Evolutionary conservation across 2,797 vertebrate genomes (phyloP).

Genomic region (Acanthopagrus latus): DNA sequence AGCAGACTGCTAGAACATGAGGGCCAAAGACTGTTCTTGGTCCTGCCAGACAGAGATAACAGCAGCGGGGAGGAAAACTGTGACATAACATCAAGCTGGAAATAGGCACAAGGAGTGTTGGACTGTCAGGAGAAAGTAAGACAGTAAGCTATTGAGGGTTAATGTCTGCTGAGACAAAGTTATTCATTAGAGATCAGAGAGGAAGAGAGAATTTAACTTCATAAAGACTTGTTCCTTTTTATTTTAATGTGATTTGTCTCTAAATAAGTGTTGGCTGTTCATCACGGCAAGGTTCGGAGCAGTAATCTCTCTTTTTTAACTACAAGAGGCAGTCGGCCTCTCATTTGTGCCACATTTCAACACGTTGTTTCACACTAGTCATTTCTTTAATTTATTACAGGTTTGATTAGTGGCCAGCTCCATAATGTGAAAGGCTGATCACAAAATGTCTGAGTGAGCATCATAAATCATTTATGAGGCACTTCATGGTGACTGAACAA

Average conservation of each 20-base stretch:
- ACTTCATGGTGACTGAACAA: neutral
- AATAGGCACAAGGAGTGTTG: conserved; percentile 21
- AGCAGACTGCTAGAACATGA: conserved; percentile 7
- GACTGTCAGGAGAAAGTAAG: neutral
- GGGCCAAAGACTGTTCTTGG: conserved; percentile 45
- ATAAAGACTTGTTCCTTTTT: neutral
- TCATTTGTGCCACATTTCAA: neutral
- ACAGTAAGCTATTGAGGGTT: neutral
- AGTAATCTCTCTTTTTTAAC: neutral
- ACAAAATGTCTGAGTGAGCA: neutral
- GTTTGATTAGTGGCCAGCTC: neutral
- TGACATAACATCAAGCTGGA: conserved; percentile 41
- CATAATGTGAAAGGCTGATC: neutral
- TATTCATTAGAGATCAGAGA: no score
- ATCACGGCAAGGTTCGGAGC: neutral
- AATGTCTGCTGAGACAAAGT: neutral
- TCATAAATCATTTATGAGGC: neutral
- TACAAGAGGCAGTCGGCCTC: neutral
- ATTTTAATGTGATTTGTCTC: neutral
- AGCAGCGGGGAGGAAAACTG: conserved; percentile 34
- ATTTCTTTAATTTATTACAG: neutral
- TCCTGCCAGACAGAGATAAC: conserved; percentile 48
- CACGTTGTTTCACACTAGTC: neutral
- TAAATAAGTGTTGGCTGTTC: neutral
- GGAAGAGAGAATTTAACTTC: no score